Evolutionary conservation across 2,888 invertebrate species (phyloP), one percentile per base, ranked within the genome.

Genomic region (Carabus problematicus): DNA sequence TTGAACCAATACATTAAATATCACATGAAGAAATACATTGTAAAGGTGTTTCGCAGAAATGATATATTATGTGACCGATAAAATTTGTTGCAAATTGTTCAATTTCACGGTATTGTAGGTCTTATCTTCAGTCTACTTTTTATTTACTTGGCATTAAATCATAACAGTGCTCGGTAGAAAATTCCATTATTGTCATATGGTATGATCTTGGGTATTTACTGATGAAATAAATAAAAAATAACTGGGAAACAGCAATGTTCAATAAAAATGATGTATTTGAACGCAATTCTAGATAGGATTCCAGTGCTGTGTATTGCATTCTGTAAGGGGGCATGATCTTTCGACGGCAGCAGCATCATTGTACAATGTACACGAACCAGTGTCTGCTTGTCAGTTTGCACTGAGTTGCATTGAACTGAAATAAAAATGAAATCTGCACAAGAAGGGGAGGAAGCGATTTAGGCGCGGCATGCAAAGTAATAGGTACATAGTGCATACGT

Each of bases 231-330:
- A 45, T 45, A 63, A 63, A 63, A 52, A 63, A 63, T 52, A 63
- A 63, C 54, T 63, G 45, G 45, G 7, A 45, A 45, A 45, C 11
- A 40, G 40, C n/a, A 63, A 63, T 52, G 52, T 63, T 63, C 63
- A 63, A 63, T 63, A 63, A 63, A 63, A 52, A 63, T 63, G 63
- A 63, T 63, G 63, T 63, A 63, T 63, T 63, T 63, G 61, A 47
- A 39, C 29, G 29, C 2, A 29, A 29, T 29, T 29, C 29, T 29
- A 29, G 29, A 29, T 6, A 6, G 29, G 6, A 29, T 29, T 29
- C 29, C 29, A 29, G 2, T 29, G 29, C 29, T 6, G 2, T 29
- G 29, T 6, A 29, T 29, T 29, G 29, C 6, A 29, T 29, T 2
- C 29, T 29, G 29, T 29, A 29, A 3, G 2, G 3, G 29, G 29